A percentile compares a stretch with the other conserved stretches of the same genome.
Evolutionary conservation across 2,797 vertebrate genomes (phyloP).

Genomic region (Eulemur mongoz): DNA sequence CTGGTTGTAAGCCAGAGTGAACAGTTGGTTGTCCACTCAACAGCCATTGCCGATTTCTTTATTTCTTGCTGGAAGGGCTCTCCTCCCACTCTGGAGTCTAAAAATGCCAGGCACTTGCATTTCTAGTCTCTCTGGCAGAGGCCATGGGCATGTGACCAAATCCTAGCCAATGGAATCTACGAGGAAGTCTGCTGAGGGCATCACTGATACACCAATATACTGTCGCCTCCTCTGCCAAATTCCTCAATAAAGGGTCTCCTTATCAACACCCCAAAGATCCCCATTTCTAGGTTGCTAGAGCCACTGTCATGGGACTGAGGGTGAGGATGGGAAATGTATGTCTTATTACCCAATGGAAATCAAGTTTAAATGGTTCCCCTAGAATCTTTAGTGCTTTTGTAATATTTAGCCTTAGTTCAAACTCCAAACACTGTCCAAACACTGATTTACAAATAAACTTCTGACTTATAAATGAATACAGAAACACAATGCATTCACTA

Average conservation of each 20-base stretch:
- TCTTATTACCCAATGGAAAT: background rate
- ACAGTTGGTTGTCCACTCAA: background rate
- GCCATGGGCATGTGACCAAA: background rate
- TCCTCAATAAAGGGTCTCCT: background rate
- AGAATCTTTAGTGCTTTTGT: background rate
- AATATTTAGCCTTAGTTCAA: background rate
- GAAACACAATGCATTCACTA: background rate
- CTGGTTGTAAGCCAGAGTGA: background rate
- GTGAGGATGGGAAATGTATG: background rate
- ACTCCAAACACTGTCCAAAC: background rate
- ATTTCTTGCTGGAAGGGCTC: background rate
- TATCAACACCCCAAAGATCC: background rate
- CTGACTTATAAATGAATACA: background rate
- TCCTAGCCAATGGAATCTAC: background rate
- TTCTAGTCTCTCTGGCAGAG: background rate
- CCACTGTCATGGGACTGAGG: background rate
- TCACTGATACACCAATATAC: background rate
- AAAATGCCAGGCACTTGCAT: background rate
- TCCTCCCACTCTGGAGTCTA: background rate
- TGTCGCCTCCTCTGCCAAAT: background rate
- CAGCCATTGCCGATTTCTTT: background rate
- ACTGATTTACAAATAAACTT: background rate
- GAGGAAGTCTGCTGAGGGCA: background rate
- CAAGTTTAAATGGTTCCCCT: background rate
- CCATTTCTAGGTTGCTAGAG: background rate